Conservation (phyloP, 2,113 vertebrate species). For the Morone saxatilis region DNA sequence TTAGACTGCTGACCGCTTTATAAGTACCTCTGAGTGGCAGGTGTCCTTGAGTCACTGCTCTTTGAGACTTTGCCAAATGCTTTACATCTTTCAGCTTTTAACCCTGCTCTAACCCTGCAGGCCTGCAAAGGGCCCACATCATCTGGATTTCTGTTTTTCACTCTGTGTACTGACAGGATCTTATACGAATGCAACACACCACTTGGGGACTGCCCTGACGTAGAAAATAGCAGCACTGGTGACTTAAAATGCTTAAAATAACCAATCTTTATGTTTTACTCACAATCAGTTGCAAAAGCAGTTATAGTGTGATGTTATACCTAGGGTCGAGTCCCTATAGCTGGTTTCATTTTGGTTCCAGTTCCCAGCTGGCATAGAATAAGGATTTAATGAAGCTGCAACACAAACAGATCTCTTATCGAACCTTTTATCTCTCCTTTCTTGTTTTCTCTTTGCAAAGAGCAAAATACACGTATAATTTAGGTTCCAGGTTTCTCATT, state of each 20-base stretch:
- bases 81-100: not conserved
- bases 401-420: too few species aligned
- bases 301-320: not conserved
- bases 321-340: not conserved
- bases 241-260: not conserved
- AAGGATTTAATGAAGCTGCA: not conserved
- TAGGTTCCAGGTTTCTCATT: too few species aligned
- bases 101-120: not conserved
- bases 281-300: not conserved
- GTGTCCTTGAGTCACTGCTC: conserved; percentile 8
- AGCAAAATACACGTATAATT: too few species aligned
- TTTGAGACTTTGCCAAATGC: not conserved
- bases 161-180: not conserved
- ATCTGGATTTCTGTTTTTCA: not conserved
- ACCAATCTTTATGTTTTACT: too few species aligned
- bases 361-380: not conserved
- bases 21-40: not conserved
- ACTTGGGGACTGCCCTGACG: not conserved
- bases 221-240: not conserved
- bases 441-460: too few species aligned
- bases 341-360: not conserved
- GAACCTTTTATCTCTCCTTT: too few species aligned
- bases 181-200: too few species aligned
- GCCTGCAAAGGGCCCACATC: not conserved
- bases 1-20: not conserved